Evolutionary conservation across 2,888 invertebrate genomes (phyloP).

Genomic region (Zeuzera pyrina): DNA sequence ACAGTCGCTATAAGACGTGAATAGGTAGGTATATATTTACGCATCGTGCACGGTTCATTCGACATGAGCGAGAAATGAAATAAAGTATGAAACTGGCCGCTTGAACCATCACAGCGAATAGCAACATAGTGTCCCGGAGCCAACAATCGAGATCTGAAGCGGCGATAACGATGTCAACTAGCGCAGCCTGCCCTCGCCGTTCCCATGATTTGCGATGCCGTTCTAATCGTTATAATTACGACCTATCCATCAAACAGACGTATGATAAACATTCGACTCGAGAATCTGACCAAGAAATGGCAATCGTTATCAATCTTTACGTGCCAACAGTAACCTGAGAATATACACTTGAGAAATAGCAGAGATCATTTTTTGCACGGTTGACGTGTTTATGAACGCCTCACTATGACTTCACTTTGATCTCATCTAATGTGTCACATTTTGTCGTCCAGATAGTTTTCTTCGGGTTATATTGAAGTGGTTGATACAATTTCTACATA

Average conservation of each 20-base stretch:
- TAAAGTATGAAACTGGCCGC: constrained; percentile 42
- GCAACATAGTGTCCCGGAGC: constrained; percentile 21
- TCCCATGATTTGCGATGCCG: constrained; percentile 68
- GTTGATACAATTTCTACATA: constrained; percentile 27
- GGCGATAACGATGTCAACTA: constrained; percentile 62
- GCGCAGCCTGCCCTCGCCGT: constrained; percentile 57
- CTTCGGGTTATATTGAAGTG: constrained; percentile 23
- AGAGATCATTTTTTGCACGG: constrained; percentile 62
- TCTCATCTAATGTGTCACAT: constrained; percentile 50
- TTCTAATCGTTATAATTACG: constrained; percentile 69
- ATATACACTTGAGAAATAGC: constrained; percentile 48
- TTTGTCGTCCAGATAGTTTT: constrained; percentile 26
- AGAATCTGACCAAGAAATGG: constrained; percentile 36
- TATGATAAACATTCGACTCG: constrained; percentile 50
- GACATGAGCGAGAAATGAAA: constrained; percentile 48
- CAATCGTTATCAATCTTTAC: constrained; percentile 44
- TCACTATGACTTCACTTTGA: constrained; percentile 59
- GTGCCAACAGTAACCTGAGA: constrained; percentile 24
- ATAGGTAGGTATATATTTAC: no score
- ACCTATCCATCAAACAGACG: constrained; percentile 61
- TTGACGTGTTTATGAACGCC: constrained; percentile 61
- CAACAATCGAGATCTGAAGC: constrained; percentile 64
- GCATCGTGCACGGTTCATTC: constrained; percentile 51
- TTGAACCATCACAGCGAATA: constrained; percentile 1
- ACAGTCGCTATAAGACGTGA: constrained; percentile 40